Evolutionary conservation across 2,888 invertebrate species (phyloP), one percentile per base, ranked within the genome.

Genomic region (Thecophora atra): DNA sequence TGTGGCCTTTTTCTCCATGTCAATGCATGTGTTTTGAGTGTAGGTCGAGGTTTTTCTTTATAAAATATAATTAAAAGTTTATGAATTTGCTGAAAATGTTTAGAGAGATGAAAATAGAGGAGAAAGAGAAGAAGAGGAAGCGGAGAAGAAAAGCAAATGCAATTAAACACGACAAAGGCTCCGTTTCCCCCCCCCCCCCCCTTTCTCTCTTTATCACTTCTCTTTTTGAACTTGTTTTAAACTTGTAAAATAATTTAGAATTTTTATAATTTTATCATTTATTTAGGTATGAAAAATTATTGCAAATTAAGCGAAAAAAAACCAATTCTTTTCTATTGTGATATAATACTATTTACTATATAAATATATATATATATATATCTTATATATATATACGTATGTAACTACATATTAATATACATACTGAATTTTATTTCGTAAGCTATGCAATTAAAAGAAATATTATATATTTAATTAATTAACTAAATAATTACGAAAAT

Each of bases 241-340:
- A 47, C 47, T 47, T n/a, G 17, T 47, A n/a, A 47, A n/a, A 11
- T 47, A n/a, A 17, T 37, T n/a, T n/a, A 47, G 13, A 47, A 11
- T n/a, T 47, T 47, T 11, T 47, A 47, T 47, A 1, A 1, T 28
- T 28, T 21, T 26, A 58, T 15, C 13, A 28, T 47, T 58, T 51
- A n/a, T 54, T 54, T 58, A 58, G 58, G 58, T 24, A 24, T 26
- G 24, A 24, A 58, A 58, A 58, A 15, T 28, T 6, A 58, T 24
- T 58, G 58, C 80, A 82, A 78, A 78, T 37, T 78, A 79, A 80
- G 75, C 75, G 78, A 77, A 75, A 78, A n/a, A 70, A 60, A 56
- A 68, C 66, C 73, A 80, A 81, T 83, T 83, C 82, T 83, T 84
- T 83, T 84, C 81, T 84, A 83, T 84, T 83, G 83, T 83, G 83